Percentiles rank a stretch among this genome's conserved stretches.
Evolutionary conservation across 2,113 vertebrate genomes (phyloP).

Genomic region (Malurus alboscapulatus): DNA sequence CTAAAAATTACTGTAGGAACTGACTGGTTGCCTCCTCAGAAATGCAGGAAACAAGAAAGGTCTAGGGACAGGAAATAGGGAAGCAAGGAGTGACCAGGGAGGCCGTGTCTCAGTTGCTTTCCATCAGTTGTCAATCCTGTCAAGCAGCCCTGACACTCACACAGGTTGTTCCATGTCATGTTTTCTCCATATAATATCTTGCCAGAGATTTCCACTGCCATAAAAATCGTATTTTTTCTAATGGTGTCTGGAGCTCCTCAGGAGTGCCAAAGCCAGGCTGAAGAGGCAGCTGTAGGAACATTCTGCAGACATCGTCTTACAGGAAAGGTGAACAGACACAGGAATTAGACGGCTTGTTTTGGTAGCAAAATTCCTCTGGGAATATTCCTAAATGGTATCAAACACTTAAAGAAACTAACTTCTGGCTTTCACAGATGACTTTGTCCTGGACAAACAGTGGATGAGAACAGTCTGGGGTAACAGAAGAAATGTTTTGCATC

Average conservation of each 20-base stretch:
- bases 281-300: not conserved
- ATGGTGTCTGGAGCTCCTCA: not conserved
- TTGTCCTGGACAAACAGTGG: not conserved
- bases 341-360: not conserved
- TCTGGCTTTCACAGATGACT: not conserved
- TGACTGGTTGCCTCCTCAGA: not conserved
- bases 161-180: not conserved
- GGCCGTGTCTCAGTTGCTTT: not conserved
- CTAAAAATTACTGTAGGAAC: not conserved
- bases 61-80: not conserved
- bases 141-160: not conserved
- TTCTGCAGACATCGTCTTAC: constrained; percentile 1
- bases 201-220: not conserved
- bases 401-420: not conserved
- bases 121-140: not conserved
- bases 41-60: not conserved
- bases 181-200: not conserved
- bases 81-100: not conserved
- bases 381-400: not conserved
- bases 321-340: not conserved
- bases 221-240: rapidly evolving
- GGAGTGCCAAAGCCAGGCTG: not conserved
- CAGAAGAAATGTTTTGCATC: not conserved
- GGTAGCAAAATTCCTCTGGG: not conserved
- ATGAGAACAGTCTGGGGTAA: not conserved